Base-by-base conservation (phyloP, 2,113 vertebrate genomes). In the Xiphias gladius region DNA sequence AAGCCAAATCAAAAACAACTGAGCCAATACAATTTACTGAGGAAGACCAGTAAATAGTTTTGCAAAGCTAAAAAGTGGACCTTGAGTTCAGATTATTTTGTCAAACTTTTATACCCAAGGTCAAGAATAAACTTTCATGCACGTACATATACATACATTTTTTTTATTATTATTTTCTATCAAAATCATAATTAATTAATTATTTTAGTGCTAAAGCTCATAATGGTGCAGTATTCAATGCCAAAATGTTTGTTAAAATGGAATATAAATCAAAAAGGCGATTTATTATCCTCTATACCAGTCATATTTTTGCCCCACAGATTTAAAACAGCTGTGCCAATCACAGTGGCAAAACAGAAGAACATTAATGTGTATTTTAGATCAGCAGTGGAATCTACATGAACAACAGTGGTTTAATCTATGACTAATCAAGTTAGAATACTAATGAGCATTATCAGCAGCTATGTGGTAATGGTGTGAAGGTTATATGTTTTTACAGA, bases 401-500 rank as follows among this genome's bases (percentile, higher is more conserved):
- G 19, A 62, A n/a, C 57, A 70, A 28, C 22, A 19, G 10, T 63
- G 37, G 30, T 50, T 50, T 0, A 22, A 26, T 58, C 46, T 37
- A 58, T 32, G 32, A 71, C 76, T 62, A 28, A 48, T 71, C 2
- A 46, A 50, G 83, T 83, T 85, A 73, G 48, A 37, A 7, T 10
- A 52, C 24, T 73, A 76, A 68, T 63, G 73, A 73, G 64, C 26
- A 54, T 72, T 20, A 68, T 64, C 14, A 83, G 59, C 2, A 59
- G 54, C 16, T 57, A 19, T 22, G 54, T 28, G 50, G 59, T 12
- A 20, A 26, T 20, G 28, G 22, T 17, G 46, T 43, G 16, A 63
- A 16, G 46, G 39, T 35, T 7, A 32, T 32, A 64, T 28, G 22
- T 0, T n/a, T 19, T 64, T 1, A 55, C 12, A 39, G 10, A 19